Evolutionary conservation across 1,140 invertebrate species (phyloP).

Genomic region (Brachionus asplanchnoidis): DNA sequence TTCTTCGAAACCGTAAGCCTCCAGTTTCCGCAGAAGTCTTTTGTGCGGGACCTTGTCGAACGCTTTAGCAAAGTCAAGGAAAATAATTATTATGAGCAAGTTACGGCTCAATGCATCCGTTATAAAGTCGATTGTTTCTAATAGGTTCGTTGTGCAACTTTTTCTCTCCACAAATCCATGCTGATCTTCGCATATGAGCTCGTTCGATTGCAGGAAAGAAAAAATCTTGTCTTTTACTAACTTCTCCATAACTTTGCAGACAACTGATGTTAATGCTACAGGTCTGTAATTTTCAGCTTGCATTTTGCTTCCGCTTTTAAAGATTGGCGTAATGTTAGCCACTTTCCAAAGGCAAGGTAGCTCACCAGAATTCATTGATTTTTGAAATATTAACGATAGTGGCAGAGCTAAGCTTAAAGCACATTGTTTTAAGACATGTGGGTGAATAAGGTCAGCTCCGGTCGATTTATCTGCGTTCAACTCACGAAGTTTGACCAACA

Average conservation of each 20-base stretch:
- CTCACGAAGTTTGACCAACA: background rate
- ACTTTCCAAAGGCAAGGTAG: constrained; percentile 35
- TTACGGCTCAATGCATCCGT: background rate
- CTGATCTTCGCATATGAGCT: background rate
- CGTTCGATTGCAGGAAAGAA: background rate
- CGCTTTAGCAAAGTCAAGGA: constrained; percentile 30
- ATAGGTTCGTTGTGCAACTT: background rate
- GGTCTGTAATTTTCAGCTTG: constrained; percentile 42
- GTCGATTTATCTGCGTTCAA: background rate
- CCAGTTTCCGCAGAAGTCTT: background rate
- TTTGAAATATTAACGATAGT: background rate
- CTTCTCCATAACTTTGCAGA: background rate
- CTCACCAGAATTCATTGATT: background rate
- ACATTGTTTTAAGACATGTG: background rate
- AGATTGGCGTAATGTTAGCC: constrained; percentile 36
- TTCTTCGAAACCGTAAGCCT: background rate
- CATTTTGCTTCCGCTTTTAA: constrained; percentile 23
- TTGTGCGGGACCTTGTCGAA: constrained; percentile 28
- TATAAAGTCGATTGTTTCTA: background rate
- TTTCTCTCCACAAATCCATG: background rate
- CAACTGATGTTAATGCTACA: constrained; percentile 14
- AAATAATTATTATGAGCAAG: background rate
- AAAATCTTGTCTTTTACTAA: background rate
- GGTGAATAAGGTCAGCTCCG: background rate
- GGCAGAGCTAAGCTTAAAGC: background rate